phyloP scores from a whole-genome alignment of 2,113 vertebrate genomes.

The Myotis brandtii region DNA sequence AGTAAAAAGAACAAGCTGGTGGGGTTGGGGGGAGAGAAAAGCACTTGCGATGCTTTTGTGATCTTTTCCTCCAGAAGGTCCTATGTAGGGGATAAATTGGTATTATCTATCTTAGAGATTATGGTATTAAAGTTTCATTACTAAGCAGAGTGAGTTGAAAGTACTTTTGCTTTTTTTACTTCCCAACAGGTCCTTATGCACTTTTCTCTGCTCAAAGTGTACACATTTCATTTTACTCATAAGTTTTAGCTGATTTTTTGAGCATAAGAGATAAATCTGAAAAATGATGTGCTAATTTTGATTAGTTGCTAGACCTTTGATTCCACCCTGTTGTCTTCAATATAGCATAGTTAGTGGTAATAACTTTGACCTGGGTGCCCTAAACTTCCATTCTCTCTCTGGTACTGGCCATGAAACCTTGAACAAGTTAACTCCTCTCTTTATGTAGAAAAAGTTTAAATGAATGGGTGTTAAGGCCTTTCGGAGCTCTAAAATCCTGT shows the following conservation, averaged over 20 bases:
- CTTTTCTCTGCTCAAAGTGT: background rate
- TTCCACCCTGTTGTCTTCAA: background rate
- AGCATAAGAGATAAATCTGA: background rate
- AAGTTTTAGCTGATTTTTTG: slow-evolving; percentile 34
- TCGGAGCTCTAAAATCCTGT: background rate
- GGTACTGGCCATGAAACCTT: background rate
- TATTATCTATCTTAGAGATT: background rate
- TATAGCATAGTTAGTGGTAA: background rate
- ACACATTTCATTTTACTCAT: background rate
- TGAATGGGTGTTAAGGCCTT: background rate
- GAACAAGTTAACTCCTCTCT: background rate
- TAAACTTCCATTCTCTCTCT: background rate
- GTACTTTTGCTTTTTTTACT: background rate
- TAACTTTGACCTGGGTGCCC: background rate
- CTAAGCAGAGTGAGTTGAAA: background rate
- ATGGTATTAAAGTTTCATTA: background rate
- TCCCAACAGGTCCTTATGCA: background rate
- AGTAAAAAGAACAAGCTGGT: no score
- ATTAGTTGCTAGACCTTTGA: background rate
- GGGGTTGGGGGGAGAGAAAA: background rate
- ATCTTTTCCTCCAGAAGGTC: background rate
- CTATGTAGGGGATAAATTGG: background rate
- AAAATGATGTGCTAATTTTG: background rate
- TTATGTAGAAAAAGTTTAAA: background rate
- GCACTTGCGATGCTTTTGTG: background rate